A percentile compares a stretch with the other conserved stretches of the same genome.
These are phyloP conservation scores for Mus minutoides DNA, from an alignment of 2,797 vertebrate species.

Conservation along the genomic window DNA sequence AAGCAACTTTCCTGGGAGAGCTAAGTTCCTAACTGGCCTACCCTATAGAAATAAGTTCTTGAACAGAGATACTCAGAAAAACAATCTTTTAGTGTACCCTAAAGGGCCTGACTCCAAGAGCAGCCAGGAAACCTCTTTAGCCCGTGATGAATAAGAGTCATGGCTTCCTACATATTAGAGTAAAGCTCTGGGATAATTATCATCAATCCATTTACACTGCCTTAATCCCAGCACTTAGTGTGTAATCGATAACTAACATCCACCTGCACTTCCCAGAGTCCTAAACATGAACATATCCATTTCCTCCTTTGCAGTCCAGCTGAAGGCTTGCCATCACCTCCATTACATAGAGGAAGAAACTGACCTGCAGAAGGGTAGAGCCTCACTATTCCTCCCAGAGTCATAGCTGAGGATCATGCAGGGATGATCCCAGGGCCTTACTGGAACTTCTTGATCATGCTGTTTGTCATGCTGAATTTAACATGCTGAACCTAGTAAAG, in stretches of 20 bases:
- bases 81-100: background rate
- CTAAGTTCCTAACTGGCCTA: background rate
- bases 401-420: background rate
- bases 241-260: background rate
- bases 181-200: slow-evolving; percentile 19
- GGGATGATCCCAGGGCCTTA: background rate
- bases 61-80: background rate
- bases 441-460: background rate
- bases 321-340: background rate
- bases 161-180: background rate
- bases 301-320: background rate
- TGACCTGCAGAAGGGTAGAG: background rate
- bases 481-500: fast-evolving
- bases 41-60: background rate
- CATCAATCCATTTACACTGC: background rate
- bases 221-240: slow-evolving; percentile 50
- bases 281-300: background rate
- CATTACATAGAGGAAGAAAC: background rate
- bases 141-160: background rate
- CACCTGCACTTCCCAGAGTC: background rate
- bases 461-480: background rate
- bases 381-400: background rate
- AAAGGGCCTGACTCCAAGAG: background rate
- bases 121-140: background rate
- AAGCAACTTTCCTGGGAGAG: background rate